Evolutionary conservation across 2,797 vertebrate genomes (phyloP).

Genomic region (Taeniopygia guttata): DNA sequence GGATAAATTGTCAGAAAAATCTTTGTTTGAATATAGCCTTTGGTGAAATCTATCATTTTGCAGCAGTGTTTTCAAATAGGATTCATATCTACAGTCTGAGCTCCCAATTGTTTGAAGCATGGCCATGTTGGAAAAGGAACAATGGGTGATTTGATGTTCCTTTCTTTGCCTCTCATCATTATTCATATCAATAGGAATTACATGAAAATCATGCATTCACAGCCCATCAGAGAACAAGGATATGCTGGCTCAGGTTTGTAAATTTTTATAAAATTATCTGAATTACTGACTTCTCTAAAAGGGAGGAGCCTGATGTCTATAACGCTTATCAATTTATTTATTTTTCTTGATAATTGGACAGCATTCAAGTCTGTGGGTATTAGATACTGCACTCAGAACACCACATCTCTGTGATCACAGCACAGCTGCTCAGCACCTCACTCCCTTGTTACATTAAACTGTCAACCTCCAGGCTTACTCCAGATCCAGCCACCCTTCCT

Average conservation of each 20-base stretch:
- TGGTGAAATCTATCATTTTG: not conserved
- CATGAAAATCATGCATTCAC: not conserved
- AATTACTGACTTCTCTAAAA: not conserved
- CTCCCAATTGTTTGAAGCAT: not conserved
- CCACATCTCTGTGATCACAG: not conserved
- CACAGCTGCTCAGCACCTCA: not conserved
- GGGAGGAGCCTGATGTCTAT: not conserved
- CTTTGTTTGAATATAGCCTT: slow-evolving; percentile 22
- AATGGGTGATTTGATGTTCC: not conserved
- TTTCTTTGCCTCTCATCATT: not conserved
- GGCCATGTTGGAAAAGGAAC: not conserved
- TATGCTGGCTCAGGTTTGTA: not conserved
- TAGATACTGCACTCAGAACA: not conserved
- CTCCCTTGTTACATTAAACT: not conserved
- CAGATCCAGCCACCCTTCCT: not conserved
- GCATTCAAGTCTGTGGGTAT: rapidly evolving
- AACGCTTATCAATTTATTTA: not conserved
- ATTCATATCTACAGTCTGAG: not conserved
- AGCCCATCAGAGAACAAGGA: not conserved
- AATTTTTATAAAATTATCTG: not conserved
- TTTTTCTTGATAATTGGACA: not conserved
- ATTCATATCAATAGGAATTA: not conserved
- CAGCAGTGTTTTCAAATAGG: not conserved
- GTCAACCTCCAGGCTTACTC: not conserved
- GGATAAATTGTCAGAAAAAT: slow-evolving; percentile 23